Conservation (phyloP, 2,888 invertebrate genomes). For the Nomada hirtipes region DNA sequence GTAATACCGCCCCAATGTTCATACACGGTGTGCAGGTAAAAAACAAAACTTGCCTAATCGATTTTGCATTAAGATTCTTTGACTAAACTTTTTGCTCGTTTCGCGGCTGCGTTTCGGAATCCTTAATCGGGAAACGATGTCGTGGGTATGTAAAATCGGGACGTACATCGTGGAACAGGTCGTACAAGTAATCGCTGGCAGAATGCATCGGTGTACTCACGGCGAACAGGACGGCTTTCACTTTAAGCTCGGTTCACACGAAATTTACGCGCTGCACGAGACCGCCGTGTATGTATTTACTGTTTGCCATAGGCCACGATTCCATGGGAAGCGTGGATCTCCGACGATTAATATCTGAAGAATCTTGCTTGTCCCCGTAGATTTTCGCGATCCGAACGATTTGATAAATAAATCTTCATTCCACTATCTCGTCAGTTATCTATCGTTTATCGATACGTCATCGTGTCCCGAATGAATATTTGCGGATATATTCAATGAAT, state of each 20-base stretch:
- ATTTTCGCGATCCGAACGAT: not conserved
- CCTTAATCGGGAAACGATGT: slow-evolving; percentile 59
- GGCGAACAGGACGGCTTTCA: slow-evolving; percentile 65
- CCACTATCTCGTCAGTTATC: slow-evolving; percentile 4
- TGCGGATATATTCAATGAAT: not conserved
- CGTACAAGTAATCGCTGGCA: slow-evolving; percentile 53
- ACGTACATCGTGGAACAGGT: slow-evolving; percentile 59
- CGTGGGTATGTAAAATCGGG: slow-evolving; percentile 60
- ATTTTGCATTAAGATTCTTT: slow-evolving; percentile 40
- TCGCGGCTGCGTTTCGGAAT: slow-evolving; percentile 53
- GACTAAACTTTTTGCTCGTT: slow-evolving; percentile 36
- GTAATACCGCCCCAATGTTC: not conserved
- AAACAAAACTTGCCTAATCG: slow-evolving; percentile 36
- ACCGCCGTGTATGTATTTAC: not conserved
- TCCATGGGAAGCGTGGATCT: slow-evolving; percentile 24
- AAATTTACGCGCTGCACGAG: slow-evolving; percentile 38
- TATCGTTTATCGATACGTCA: not conserved
- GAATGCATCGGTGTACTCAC: slow-evolving; percentile 54
- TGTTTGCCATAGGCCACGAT: not conserved
- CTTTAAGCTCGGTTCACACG: slow-evolving; percentile 64
- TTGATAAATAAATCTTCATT: slow-evolving; percentile 7
- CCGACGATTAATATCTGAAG: slow-evolving; percentile 21
- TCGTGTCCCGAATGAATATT: not conserved
- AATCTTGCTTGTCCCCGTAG: slow-evolving; percentile 7
- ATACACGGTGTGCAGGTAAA: not conserved